phyloP scores from a whole-genome alignment of 2,113 vertebrate genomes.

The Chelonoidis abingdonii region DNA sequence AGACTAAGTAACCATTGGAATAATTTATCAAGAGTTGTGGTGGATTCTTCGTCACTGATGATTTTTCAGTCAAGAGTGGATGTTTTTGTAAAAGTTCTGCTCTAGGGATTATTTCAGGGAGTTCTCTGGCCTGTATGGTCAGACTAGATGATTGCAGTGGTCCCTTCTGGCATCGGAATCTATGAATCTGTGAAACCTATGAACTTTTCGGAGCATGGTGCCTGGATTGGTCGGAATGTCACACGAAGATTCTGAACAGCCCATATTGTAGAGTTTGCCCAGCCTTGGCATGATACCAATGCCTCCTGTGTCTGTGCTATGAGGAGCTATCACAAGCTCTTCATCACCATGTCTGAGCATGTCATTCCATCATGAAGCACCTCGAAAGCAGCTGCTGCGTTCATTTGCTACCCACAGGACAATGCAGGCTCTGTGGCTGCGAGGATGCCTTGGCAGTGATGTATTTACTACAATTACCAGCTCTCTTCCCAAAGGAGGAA shows the following conservation, averaged over 20 bases:
- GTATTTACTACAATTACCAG: conserved; percentile 67
- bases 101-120: neutral
- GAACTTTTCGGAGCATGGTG: neutral
- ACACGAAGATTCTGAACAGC: neutral
- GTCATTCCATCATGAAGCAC: neutral
- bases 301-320: neutral
- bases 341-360: neutral
- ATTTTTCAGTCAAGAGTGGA: neutral
- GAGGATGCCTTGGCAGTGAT: conserved; percentile 60
- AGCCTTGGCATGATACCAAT: fast-evolving
- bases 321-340: neutral
- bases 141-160: neutral
- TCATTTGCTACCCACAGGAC: neutral
- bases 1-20: neutral
- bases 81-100: neutral
- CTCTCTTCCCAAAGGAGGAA: conserved; percentile 50
- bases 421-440: neutral
- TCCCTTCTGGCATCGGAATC: too few relatives aligned
- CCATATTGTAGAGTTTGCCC: neutral
- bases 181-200: neutral
- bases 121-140: neutral
- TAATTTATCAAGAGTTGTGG: neutral
- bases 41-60: neutral
- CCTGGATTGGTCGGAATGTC: neutral
- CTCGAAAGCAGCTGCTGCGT: neutral